Conservation (phyloP, 1,140 invertebrate species). For the Rhopalosiphum padi region DNA sequence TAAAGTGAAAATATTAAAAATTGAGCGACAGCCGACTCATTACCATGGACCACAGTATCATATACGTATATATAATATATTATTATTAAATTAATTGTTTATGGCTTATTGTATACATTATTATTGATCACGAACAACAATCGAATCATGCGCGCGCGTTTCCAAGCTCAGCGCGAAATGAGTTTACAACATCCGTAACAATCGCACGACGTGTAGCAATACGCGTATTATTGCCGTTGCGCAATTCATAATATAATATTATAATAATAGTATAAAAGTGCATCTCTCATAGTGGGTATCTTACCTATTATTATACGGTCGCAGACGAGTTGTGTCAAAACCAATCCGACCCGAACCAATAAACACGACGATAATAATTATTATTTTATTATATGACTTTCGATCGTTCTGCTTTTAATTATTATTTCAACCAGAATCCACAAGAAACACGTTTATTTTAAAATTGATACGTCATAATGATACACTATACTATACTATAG, state of each 20-base stretch:
- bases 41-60: background rate
- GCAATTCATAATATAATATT: background rate
- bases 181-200: conserved; percentile 30
- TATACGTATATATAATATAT: background rate
- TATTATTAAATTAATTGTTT: conserved; percentile 7
- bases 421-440: background rate
- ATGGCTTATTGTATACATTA: conserved; percentile 10
- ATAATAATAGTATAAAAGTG: background rate
- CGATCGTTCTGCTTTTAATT: background rate
- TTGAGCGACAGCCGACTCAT: background rate
- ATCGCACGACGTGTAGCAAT: conserved; percentile 24
- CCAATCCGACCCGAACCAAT: background rate
- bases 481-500: no score
- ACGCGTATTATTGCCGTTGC: background rate
- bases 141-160: conserved; percentile 3
- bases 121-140: conserved; percentile 37
- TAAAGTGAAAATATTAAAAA: conserved; percentile 9
- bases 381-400: background rate
- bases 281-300: background rate
- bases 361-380: background rate
- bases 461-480: background rate
- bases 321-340: background rate
- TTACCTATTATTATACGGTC: background rate
- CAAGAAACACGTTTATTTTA: background rate
- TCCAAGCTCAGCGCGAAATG: conserved; percentile 5